phyloP scores from a whole-genome alignment of 2,888 invertebrate genomes.

The Dyspetes luteomarginatus region DNA sequence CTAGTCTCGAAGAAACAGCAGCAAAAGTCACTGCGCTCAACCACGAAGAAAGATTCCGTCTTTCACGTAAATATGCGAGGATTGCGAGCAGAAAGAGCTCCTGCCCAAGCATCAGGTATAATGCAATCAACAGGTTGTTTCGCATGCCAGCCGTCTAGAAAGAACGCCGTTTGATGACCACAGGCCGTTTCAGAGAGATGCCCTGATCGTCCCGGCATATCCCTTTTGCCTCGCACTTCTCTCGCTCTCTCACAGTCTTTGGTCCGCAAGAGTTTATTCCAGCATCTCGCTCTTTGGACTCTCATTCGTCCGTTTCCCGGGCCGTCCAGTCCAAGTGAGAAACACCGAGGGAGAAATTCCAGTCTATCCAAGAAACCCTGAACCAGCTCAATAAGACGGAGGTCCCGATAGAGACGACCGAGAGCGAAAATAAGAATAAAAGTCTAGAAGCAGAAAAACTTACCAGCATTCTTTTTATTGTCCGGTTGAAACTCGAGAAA shows the following conservation, averaged over 20 bases:
- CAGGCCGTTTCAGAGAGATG: constrained; percentile 61
- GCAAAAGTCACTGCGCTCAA: constrained; percentile 5
- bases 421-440: constrained; percentile 48
- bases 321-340: constrained; percentile 10
- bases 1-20: constrained; percentile 7
- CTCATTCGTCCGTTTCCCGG: constrained; percentile 20
- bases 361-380: constrained; percentile 29
- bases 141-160: constrained; percentile 77
- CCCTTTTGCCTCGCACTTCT: constrained; percentile 61
- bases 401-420: constrained; percentile 33
- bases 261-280: constrained; percentile 8
- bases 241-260: constrained; percentile 28
- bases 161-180: constrained; percentile 67
- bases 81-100: constrained; percentile 72
- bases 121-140: constrained; percentile 81
- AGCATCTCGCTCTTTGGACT: constrained; percentile 26
- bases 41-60: constrained; percentile 51
- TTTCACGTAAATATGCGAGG: constrained; percentile 71
- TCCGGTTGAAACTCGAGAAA: constrained; percentile 1
- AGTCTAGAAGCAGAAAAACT: constrained; percentile 45
- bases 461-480: constrained; percentile 21
- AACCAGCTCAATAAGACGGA: constrained; percentile 12
- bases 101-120: constrained; percentile 76
- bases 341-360: constrained; percentile 60
- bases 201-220: constrained; percentile 40